Evolutionary conservation across 2,113 vertebrate genomes (phyloP).

Genomic region (Hemicordylus capensis): DNA sequence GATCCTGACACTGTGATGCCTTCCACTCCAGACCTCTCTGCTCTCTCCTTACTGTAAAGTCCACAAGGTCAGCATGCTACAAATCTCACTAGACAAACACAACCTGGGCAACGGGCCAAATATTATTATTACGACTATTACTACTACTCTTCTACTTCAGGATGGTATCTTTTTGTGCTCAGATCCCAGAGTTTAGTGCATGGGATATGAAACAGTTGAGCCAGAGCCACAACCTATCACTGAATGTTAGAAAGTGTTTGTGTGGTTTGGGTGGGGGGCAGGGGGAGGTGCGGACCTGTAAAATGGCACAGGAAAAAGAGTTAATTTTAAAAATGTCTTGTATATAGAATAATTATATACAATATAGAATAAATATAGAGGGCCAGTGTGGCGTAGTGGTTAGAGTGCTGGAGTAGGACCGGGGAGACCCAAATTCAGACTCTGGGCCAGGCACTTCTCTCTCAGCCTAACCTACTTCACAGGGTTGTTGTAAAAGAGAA

Average conservation of each 20-base stretch:
- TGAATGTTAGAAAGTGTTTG: neutral
- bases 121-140: conserved; percentile 14
- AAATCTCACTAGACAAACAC: conserved; percentile 70
- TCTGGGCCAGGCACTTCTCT: too few relatives aligned
- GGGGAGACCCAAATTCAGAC: too few relatives aligned
- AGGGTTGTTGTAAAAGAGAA: too few relatives aligned
- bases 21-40: conserved; percentile 86
- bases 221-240: neutral
- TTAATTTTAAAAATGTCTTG: too few relatives aligned
- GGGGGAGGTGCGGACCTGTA: too few relatives aligned
- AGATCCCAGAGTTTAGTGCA: rapidly evolving
- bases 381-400: too few relatives aligned
- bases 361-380: too few relatives aligned
- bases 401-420: too few relatives aligned
- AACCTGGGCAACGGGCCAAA: conserved; percentile 76
- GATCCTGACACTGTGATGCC: conserved; percentile 77
- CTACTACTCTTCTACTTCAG: conserved; percentile 1
- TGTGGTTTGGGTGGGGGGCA: too few relatives aligned
- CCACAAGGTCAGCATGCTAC: conserved; percentile 87
- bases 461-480: too few relatives aligned
- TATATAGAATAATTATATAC: too few relatives aligned
- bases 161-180: neutral
- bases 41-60: conserved; percentile 76
- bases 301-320: neutral
- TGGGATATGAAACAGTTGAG: neutral